Conservation (phyloP, 2,888 invertebrate species). For the Idaea straminata region DNA sequence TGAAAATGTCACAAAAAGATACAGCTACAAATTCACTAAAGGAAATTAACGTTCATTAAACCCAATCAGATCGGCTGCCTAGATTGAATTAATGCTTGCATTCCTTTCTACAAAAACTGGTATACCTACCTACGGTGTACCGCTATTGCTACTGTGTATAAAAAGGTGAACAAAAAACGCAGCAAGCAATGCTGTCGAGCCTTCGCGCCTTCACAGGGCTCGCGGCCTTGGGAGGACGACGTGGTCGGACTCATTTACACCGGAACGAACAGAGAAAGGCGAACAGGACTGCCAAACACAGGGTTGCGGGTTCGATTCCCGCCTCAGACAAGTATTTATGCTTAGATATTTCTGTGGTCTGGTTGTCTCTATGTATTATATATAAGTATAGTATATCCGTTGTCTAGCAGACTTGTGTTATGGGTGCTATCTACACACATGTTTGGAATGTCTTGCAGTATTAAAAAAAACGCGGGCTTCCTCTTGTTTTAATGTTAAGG, state of each 20-base stretch:
- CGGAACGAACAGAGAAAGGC: slow-evolving; percentile 18
- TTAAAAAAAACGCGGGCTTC: no score
- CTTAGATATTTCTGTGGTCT: no score
- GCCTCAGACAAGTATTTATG: no score
- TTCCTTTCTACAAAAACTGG: slow-evolving; percentile 24
- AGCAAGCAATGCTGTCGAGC: slow-evolving; percentile 12
- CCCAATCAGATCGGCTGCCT: not conserved
- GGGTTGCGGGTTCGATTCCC: no score
- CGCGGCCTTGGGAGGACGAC: slow-evolving; percentile 66
- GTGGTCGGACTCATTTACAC: slow-evolving; percentile 39
- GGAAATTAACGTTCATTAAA: not conserved
- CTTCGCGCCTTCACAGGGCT: slow-evolving; percentile 38
- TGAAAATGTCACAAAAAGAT: not conserved
- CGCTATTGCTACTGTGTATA: slow-evolving; percentile 39
- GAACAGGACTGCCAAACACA: no score
- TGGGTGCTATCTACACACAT: no score
- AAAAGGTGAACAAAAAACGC: slow-evolving; percentile 31
- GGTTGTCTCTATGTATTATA: no score
- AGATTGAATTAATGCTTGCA: not conserved
- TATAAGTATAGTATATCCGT: no score
- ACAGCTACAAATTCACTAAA: not conserved
- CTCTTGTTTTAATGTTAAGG: no score
- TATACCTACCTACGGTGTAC: slow-evolving; percentile 21
- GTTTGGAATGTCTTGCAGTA: no score
- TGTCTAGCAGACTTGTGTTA: no score